These are phyloP conservation scores for Xiphias gladius DNA, from an alignment of 2,113 vertebrate species.

Conservation along the genomic window DNA sequence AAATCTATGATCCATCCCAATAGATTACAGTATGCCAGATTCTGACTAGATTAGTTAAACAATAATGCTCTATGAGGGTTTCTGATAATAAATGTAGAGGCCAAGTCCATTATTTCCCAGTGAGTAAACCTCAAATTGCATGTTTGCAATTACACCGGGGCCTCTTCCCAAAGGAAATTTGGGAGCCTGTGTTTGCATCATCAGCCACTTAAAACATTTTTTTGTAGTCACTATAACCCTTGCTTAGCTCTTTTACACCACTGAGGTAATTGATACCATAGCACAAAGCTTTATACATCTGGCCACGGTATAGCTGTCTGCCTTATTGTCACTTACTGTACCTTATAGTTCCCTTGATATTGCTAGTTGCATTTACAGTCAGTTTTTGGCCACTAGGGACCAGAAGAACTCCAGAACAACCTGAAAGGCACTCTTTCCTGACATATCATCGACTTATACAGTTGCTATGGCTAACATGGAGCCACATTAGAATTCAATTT, in stretches of 20 bases:
- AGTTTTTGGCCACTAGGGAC: background rate
- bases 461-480: background rate
- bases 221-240: background rate
- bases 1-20: background rate
- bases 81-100: background rate
- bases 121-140: background rate
- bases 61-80: background rate
- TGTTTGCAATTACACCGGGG: conserved; percentile 2
- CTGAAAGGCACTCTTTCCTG: background rate
- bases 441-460: background rate
- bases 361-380: background rate
- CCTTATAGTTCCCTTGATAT: background rate
- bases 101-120: conserved; percentile 5
- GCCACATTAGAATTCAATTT: background rate
- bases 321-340: background rate
- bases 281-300: background rate
- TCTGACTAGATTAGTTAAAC: background rate
- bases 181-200: background rate
- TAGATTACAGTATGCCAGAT: background rate
- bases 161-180: background rate
- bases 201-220: background rate
- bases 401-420: background rate
- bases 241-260: background rate
- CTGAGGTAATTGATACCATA: background rate
- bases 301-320: background rate